A percentile compares a stretch with the other conserved stretches of the same genome.
phyloP scores from a whole-genome alignment of 2,888 invertebrate species.

The Netelia inedita region DNA sequence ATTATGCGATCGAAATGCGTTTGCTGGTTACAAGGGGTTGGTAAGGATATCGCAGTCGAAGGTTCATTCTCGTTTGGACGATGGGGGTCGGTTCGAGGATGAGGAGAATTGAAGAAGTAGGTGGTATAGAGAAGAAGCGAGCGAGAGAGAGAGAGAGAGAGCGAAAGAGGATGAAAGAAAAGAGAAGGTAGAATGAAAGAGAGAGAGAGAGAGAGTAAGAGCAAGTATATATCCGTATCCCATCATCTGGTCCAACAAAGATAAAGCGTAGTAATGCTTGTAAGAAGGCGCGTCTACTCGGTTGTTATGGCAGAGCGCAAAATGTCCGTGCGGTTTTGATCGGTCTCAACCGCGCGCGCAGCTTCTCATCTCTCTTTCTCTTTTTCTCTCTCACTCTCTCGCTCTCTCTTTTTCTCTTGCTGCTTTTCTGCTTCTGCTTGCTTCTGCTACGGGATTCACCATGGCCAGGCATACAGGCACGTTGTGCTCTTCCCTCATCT shows the following conservation, averaged over 20 bases:
- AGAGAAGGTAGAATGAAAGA: background rate
- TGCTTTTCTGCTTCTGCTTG: slow-evolving; percentile 63
- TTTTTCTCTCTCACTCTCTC: slow-evolving; percentile 18
- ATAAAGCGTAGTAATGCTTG: slow-evolving; percentile 69
- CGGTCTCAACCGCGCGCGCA: slow-evolving; percentile 60
- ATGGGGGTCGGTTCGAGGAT: slow-evolving; percentile 26
- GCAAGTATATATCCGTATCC: slow-evolving; percentile 48
- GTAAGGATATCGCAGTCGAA: slow-evolving; percentile 47
- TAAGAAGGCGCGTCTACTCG: slow-evolving; percentile 65
- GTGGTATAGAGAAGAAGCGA: slow-evolving; percentile 23
- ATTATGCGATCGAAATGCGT: slow-evolving; percentile 26
- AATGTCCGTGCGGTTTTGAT: slow-evolving; percentile 69
- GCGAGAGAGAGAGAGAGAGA: background rate
- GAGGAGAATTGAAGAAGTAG: slow-evolving; percentile 26
- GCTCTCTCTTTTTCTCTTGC: slow-evolving; percentile 47
- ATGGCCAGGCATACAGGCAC: slow-evolving; percentile 37
- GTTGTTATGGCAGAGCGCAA: slow-evolving; percentile 67
- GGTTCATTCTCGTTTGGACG: slow-evolving; percentile 53
- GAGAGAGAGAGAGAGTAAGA: background rate
- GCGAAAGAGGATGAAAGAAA: background rate
- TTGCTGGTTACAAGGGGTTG: slow-evolving; percentile 1
- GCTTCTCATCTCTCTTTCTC: slow-evolving; percentile 37
- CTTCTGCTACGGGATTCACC: slow-evolving; percentile 20
- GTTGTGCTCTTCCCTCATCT: slow-evolving; percentile 63
- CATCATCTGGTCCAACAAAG: slow-evolving; percentile 67